Evolutionary conservation across 2,888 invertebrate genomes (phyloP).

Genomic region (Eucera pruinosa): DNA sequence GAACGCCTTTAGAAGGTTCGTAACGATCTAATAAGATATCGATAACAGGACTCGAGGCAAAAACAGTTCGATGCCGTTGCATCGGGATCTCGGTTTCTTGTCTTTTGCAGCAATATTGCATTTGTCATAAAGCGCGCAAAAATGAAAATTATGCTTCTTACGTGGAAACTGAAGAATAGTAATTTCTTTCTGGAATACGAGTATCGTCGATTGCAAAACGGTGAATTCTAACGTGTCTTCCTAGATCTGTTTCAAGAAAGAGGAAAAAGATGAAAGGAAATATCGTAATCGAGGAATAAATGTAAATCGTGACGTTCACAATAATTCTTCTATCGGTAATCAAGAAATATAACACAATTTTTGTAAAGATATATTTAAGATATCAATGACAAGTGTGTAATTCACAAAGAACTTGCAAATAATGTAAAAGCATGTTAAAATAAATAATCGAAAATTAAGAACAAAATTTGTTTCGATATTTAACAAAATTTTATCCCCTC

Average conservation of each 20-base stretch:
- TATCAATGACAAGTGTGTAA: no score
- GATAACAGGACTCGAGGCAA: constrained; percentile 45
- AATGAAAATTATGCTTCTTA: constrained; percentile 19
- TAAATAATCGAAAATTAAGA: no score
- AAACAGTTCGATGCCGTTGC: constrained; percentile 39
- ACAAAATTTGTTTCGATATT: no score
- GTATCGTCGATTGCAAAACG: constrained; percentile 4
- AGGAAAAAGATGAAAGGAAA: neutral
- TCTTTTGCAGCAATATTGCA: constrained; percentile 5
- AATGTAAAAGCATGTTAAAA: no score
- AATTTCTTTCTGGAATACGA: constrained; percentile 9
- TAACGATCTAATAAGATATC: constrained; percentile 54
- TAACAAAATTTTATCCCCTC: no score
- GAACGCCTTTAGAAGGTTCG: constrained; percentile 37
- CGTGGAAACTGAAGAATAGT: constrained; percentile 6
- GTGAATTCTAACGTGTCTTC: neutral
- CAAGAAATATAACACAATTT: no score
- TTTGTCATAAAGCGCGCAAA: constrained; percentile 23
- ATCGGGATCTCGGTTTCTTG: constrained; percentile 35
- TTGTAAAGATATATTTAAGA: no score
- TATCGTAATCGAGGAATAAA: neutral
- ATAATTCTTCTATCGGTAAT: neutral
- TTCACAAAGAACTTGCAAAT: no score
- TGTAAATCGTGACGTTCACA: neutral
- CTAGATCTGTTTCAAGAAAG: neutral